phyloP scores from a whole-genome alignment of 2,888 invertebrate species.

The Bruchidius siliquastri region DNA sequence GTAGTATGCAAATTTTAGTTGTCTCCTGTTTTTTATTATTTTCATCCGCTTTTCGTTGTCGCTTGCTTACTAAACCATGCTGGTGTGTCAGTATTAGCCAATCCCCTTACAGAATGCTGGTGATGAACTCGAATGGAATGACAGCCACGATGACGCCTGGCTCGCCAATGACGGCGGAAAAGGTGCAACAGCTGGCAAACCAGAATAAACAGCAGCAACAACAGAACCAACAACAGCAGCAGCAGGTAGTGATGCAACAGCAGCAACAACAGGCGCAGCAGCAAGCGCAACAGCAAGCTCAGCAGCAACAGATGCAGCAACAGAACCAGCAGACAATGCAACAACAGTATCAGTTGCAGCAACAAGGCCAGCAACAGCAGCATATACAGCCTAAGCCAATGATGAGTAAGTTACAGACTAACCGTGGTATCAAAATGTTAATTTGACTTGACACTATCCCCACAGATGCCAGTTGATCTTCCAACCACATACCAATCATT shows the following conservation, averaged over 20 bases:
- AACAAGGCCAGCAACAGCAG: conserved; percentile 48
- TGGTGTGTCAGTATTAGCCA: not conserved
- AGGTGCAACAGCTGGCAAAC: conserved; percentile 52
- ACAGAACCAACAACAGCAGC: conserved; percentile 33
- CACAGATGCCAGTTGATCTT: no score
- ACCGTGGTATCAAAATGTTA: no score
- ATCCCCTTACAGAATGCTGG: conserved; percentile 47
- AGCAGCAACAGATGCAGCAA: conserved; percentile 36
- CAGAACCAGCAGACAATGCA: conserved; percentile 39
- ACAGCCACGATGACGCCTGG: conserved; percentile 53
- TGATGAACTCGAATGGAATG: conserved; percentile 58
- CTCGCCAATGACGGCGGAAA: conserved; percentile 54
- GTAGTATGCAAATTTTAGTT: not conserved
- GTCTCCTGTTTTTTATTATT: not conserved
- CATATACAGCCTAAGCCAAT: conserved; percentile 55
- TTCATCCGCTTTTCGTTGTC: not conserved
- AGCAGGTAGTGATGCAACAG: conserved; percentile 45
- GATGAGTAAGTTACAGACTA: conserved; percentile 49
- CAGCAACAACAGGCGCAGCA: conserved; percentile 50
- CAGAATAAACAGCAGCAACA: conserved; percentile 47
- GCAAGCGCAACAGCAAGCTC: conserved; percentile 44
- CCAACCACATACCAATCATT: no score
- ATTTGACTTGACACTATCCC: no score
- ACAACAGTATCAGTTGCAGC: conserved; percentile 35
- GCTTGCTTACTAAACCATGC: not conserved